These are phyloP conservation scores for Pteromalus puparum DNA, from an alignment of 1,140 invertebrate genomes.

Conservation along the genomic window DNA sequence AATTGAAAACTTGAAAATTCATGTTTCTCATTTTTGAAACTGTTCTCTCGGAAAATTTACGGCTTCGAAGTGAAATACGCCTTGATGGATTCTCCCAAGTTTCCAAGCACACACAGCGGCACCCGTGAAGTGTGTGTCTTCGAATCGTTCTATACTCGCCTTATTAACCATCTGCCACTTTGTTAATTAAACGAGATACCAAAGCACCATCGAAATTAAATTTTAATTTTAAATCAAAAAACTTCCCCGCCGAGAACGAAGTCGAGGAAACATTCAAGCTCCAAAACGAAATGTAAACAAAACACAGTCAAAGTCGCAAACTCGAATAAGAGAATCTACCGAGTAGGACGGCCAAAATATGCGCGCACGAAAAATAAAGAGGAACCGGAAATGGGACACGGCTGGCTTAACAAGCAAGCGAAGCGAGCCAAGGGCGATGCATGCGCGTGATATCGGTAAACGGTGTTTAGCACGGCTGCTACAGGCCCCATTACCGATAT, in stretches of 20 bases:
- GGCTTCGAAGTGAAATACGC: background rate
- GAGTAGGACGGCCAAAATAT: background rate
- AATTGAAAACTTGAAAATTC: conserved; percentile 1
- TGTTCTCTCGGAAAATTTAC: background rate
- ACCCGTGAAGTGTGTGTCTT: background rate
- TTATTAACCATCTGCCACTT: background rate
- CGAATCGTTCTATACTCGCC: background rate
- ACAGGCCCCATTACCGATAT: conserved; percentile 26
- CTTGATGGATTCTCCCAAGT: background rate
- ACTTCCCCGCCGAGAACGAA: background rate
- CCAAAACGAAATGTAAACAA: background rate
- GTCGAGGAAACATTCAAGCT: background rate
- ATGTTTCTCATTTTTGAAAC: conserved; percentile 1
- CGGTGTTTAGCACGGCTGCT: conserved; percentile 13
- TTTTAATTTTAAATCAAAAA: background rate
- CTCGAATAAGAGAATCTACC: background rate
- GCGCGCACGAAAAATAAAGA: background rate
- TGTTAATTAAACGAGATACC: background rate
- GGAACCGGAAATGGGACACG: conserved; percentile 14
- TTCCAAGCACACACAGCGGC: background rate
- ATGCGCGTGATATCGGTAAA: conserved; percentile 30
- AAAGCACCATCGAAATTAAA: background rate
- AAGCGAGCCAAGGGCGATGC: background rate
- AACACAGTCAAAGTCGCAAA: background rate
- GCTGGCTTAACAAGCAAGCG: conserved; percentile 25